Evolutionary conservation across 2,888 invertebrate genomes (phyloP), one percentile per base, ranked within the genome.

Genomic region (Clostera curtula): DNA sequence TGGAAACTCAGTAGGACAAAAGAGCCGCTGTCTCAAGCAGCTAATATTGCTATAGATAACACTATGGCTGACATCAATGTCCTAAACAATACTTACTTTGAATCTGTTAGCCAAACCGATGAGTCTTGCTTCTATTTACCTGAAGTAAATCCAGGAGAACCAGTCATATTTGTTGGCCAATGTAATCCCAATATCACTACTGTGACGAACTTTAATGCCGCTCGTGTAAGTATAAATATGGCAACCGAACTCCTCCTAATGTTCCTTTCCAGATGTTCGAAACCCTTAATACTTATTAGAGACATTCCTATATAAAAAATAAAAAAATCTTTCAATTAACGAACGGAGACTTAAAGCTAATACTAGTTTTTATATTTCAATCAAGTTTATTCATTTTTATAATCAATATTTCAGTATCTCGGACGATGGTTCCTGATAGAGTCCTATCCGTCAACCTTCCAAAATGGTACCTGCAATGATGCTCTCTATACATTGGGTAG

Each of bases 401-500:
- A 13, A 8, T 9, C 19, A 7, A 24, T 8, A 11, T n/a, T 51
- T 15, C 36, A 66, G 66, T 66, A 59, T 26, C 19, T 40, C 2
- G 62, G 60, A 2, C 40, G 43, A n/a, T 66, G 66, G 66, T 45
- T 52, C 5, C 26, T 56, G 2, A 49, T 66, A 1, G 50, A 61
- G 11, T 43, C 48, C 0, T 66, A 66, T 21, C 42, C 49, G 5
- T 38, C 56, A 4, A 40, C 43, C 1, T 60, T 56, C 40, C 61
- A 65, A 52, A 23, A 13, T 1, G 64, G 69, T 1, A 27, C 47
- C 2, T 66, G 68, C 24, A 44, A 49, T 4, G 50, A 61, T 5
- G 63, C 69, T 7, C 77, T 77, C 7, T 89, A 88, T 56, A 59
- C 64, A 3, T 39, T 63, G 1, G 67, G 58, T 15, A 59, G 56